Conservation (phyloP, 2,888 invertebrate species). For the Drosophila diplacantha region DNA sequence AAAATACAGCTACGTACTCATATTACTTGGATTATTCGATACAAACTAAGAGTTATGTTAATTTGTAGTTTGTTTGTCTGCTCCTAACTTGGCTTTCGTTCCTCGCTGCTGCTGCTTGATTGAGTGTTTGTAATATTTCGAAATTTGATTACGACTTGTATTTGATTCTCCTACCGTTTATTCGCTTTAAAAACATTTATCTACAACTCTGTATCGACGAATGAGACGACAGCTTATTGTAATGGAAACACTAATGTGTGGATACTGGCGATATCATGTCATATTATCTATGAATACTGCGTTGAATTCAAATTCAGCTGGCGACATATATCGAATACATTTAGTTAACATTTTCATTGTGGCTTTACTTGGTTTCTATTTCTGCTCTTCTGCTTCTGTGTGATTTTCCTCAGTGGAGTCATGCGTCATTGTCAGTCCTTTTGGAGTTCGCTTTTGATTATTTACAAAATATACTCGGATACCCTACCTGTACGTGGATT, state of each 20-base stretch:
- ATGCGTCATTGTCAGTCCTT: slow-evolving; percentile 58
- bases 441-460: slow-evolving; percentile 28
- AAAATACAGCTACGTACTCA: slow-evolving; percentile 61
- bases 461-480: slow-evolving; percentile 37
- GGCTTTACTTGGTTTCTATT: slow-evolving; percentile 35
- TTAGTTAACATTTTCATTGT: slow-evolving; percentile 69
- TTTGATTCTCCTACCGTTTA: slow-evolving; percentile 60
- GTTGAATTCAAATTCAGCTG: slow-evolving; percentile 53
- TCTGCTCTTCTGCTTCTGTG: slow-evolving; percentile 1
- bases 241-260: slow-evolving; percentile 60
- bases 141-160: slow-evolving; percentile 65
- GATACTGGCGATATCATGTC: slow-evolving; percentile 50
- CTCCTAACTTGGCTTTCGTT: slow-evolving; percentile 48
- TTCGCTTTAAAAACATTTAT: slow-evolving; percentile 66
- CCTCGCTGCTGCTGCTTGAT: slow-evolving; percentile 24
- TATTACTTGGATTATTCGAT: slow-evolving; percentile 56
- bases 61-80: slow-evolving; percentile 63
- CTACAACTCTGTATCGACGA: slow-evolving; percentile 61
- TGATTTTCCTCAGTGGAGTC: slow-evolving; percentile 26
- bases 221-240: slow-evolving; percentile 65
- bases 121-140: slow-evolving; percentile 44
- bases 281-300: slow-evolving; percentile 66
- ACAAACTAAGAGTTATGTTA: slow-evolving; percentile 49
- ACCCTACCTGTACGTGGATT: slow-evolving; percentile 30
- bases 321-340: slow-evolving; percentile 64